Evolutionary conservation across 2,113 vertebrate genomes (phyloP), one percentile per base, ranked within the genome.

Genomic region (Sclerurus mexicanus): DNA sequence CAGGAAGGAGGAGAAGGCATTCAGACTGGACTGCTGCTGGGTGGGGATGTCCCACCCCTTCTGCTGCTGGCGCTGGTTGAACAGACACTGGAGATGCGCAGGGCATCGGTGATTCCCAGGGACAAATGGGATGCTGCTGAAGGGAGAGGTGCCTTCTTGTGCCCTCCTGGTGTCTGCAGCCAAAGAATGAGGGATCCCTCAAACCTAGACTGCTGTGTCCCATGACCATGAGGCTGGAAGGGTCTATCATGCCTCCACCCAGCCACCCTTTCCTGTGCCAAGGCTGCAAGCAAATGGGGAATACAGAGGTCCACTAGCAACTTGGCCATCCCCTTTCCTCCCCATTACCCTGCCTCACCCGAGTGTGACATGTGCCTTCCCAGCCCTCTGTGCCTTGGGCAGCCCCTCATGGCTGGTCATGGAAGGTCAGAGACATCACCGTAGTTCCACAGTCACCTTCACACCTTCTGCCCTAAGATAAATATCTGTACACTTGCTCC

Each of bases 401-500:
- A 46, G 30, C 24, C 58, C 40, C 44, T 58, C 21, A 10, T 5
- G 60, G 59, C 27, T 0, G 1, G 31, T 23, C 50, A 18, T 0
- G 5, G 78, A 52, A 63, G 47, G 52, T 44, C 69, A 40, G 42
- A 53, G 69, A 20, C 88, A 82, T n/a, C 52, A 21, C n/a, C 59
- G 47, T 15, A 50, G 77, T 17, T 39, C 35, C n/a, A n/a, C 0
- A 0, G 53, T 16, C 72, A 89, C 47, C 46, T 11, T 7, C 12
- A 2, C 7, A 2, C n/a, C 25, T 71, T 35, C 74, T 87, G 44
- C 46, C 66, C n/a, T 6, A 6, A 24, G 40, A 44, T 50, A 46
- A n/a, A 13, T 6, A 28, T 0, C 46, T 16, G 31, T 8, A 25
- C 2, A 0, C 13, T 47, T 52, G 15, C 21, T 62, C 12, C 24